Conservation (phyloP, 2,888 invertebrate species). For the Brachylomia viminalis region DNA sequence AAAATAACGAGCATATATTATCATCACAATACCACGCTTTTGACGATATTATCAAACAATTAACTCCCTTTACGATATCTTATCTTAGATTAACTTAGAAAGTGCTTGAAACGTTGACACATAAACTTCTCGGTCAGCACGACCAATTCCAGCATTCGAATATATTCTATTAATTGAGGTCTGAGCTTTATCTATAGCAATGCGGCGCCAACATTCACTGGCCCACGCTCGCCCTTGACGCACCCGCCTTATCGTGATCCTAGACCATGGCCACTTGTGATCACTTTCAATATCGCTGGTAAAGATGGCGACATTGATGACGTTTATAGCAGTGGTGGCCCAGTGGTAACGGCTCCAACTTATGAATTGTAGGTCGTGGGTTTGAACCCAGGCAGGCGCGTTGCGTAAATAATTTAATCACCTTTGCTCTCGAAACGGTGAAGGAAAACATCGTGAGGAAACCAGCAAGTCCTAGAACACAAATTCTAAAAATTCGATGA, state of each 20-base stretch:
- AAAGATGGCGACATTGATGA: slow-evolving; percentile 26
- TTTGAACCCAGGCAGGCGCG: too few species aligned
- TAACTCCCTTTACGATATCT: not conserved
- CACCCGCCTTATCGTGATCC: slow-evolving; percentile 59
- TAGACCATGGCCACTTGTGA: slow-evolving; percentile 54
- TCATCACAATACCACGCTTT: not conserved
- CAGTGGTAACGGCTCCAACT: too few species aligned
- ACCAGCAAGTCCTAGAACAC: too few species aligned
- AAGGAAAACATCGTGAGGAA: too few species aligned
- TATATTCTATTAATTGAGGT: slow-evolving; percentile 47
- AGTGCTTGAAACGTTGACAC: slow-evolving; percentile 23
- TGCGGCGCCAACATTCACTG: slow-evolving; percentile 80
- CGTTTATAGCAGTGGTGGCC: too few species aligned
- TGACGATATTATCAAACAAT: not conserved
- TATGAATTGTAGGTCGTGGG: too few species aligned
- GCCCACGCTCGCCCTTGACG: slow-evolving; percentile 79
- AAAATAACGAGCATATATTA: not conserved
- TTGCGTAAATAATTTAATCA: too few species aligned
- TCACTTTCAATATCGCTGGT: slow-evolving; percentile 53
- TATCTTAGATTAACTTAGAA: slow-evolving; percentile 22
- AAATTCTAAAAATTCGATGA: too few species aligned
- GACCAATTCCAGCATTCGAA: slow-evolving; percentile 27
- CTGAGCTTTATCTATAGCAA: slow-evolving; percentile 41
- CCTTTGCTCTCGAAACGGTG: too few species aligned
- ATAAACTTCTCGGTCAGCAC: slow-evolving; percentile 32